These are phyloP conservation scores for Phocoena sinus DNA, from an alignment of 2,113 vertebrate species.

Conservation along the genomic window DNA sequence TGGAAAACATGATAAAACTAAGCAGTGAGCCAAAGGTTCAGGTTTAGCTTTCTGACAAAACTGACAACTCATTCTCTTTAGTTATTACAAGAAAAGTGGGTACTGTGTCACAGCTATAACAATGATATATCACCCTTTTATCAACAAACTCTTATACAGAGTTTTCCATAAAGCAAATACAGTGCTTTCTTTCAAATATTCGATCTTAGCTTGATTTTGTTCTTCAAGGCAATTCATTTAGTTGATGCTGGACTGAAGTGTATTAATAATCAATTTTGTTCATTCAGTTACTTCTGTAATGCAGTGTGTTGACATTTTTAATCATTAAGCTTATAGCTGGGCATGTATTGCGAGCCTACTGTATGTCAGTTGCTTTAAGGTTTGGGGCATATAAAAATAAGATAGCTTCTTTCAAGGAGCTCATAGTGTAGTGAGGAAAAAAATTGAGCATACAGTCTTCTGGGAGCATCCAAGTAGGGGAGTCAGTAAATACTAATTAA, in stretches of 20 bases:
- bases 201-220: not conserved
- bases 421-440: not conserved
- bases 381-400: not conserved
- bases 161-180: slow-evolving; percentile 7
- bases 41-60: not conserved
- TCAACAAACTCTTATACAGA: not conserved
- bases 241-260: slow-evolving; percentile 15
- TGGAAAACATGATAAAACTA: not conserved
- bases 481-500: not conserved
- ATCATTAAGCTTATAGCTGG: not conserved
- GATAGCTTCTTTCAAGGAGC: not conserved
- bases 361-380: not conserved
- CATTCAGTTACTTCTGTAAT: slow-evolving; percentile 9
- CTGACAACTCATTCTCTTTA: not conserved
- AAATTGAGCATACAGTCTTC: not conserved
- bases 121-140: not conserved
- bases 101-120: slow-evolving; percentile 6
- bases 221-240: slow-evolving; percentile 32
- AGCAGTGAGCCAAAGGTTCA: not conserved
- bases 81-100: not conserved
- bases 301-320: slow-evolving; percentile 18
- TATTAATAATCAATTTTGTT: not conserved
- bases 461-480: not conserved
- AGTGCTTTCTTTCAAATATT: slow-evolving; percentile 22
- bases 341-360: not conserved